Base-by-base conservation (phyloP, 2,113 vertebrate species). In the Probosciger aterrimus region DNA sequence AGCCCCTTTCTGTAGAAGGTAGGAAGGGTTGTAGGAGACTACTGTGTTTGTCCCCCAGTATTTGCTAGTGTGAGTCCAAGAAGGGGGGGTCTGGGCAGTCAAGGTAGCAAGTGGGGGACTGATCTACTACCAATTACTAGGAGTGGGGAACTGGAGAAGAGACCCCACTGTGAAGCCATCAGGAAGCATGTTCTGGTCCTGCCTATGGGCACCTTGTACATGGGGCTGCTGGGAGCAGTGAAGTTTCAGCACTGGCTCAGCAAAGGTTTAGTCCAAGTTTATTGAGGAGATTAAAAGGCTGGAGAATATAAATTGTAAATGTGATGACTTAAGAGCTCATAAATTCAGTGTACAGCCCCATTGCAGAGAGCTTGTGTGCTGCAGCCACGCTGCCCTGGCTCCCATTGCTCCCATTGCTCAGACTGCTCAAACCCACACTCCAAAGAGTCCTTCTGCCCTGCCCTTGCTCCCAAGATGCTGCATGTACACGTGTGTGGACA, bases 251-350 rank as follows among this genome's bases (percentile, higher is more conserved):
- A 10, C 19, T 68, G 88, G 55, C 49, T 93, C 86, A 55, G 67
- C 69, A 78, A 85, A 95, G 75, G 73, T 75, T 96, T 89, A 71
- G 74, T 68, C 90, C 18, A 27, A 92, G 93, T 94, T 95, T 89
- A 92, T 93, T 91, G 91, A 81, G 55, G 74, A 87, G 78, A 87
- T 96, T 95, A 91, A 94, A 96, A 95, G 86, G 87, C 86, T 78
- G 28, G 35, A 82, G 83, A 87, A 62, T 77, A 92, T 83, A 93
- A 96, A 95, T 95, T 92, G 63, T 92, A 93, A 92, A 90, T 82
- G 92, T 75, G 85, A 92, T 96, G 87, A 96, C 73, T 94, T 92
- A 90, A 92, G 92, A 96, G 87, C 80, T 95, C 88, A 68, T 97
- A 94, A 97, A 96, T 97, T 85, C 82, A 71, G 77, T 41, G 52